Evolutionary conservation across 2,888 invertebrate species (phyloP).

Genomic region (Uloborus plumipes): DNA sequence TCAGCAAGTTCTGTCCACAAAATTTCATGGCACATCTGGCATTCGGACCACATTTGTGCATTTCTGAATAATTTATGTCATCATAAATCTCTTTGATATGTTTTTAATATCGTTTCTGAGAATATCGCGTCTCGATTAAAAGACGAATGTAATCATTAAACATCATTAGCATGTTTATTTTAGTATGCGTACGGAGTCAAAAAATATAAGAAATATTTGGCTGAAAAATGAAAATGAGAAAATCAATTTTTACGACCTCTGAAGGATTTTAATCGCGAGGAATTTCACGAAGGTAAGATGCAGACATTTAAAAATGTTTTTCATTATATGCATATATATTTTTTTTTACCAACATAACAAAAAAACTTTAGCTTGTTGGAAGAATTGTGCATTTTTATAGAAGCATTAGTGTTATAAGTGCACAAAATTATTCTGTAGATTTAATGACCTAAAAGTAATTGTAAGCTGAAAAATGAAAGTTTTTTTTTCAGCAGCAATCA

Average conservation of each 20-base stretch:
- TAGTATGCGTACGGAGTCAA: not conserved
- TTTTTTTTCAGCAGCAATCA: no score
- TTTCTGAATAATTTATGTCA: constrained; percentile 43
- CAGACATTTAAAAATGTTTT: no score
- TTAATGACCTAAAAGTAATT: no score
- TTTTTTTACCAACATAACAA: no score
- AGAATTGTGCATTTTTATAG: no score
- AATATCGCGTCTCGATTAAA: constrained; percentile 50
- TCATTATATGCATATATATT: no score
- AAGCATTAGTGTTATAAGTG: no score
- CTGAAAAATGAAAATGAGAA: constrained; percentile 44
- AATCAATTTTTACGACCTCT: constrained; percentile 56
- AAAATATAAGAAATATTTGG: constrained; percentile 4
- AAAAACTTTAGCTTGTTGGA: no score
- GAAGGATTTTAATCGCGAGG: constrained; percentile 25
- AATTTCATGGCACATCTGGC: not conserved
- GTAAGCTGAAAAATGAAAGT: no score
- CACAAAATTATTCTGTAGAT: no score
- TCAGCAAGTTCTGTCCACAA: no score
- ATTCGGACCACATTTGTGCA: constrained; percentile 11
- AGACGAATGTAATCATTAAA: constrained; percentile 57
- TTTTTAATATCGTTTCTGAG: constrained; percentile 54
- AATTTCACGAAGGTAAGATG: no score
- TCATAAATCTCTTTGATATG: constrained; percentile 53
- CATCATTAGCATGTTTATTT: constrained; percentile 59